These are phyloP conservation scores for Pangasius mekongensis DNA, from an alignment of 2,797 vertebrate genomes.

Conservation along the genomic window DNA sequence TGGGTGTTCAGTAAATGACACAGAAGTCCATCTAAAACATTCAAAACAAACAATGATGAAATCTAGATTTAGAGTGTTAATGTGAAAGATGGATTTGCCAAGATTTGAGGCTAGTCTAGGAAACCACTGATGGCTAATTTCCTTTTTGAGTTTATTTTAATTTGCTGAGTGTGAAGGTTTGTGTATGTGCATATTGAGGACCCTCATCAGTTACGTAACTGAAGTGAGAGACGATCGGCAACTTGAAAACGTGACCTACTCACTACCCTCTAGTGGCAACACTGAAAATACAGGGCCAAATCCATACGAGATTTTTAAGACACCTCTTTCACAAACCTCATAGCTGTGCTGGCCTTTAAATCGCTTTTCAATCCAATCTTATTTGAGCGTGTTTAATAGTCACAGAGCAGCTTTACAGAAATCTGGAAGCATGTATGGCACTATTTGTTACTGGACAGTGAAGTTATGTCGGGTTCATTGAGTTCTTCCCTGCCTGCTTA, in stretches of 20 bases:
- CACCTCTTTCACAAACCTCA: not conserved
- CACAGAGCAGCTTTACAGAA: not conserved
- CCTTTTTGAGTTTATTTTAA: not conserved
- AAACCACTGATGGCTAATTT: not conserved
- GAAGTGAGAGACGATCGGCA: constrained; percentile 10
- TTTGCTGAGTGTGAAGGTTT: constrained; percentile 7
- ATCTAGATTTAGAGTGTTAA: not conserved
- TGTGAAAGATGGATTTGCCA: constrained; percentile 9
- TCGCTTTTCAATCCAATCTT: not conserved
- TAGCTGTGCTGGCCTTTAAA: not conserved
- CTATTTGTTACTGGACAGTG: not conserved
- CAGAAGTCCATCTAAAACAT: not conserved
- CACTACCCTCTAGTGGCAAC: constrained; percentile 29
- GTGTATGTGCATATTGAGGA: not conserved
- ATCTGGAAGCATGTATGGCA: not conserved
- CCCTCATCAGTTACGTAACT: constrained; percentile 15
- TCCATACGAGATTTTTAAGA: not conserved
- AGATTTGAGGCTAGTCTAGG: constrained; percentile 6
- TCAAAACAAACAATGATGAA: not conserved
- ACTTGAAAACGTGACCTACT: not conserved
- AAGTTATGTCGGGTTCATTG: not conserved
- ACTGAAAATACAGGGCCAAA: not conserved
- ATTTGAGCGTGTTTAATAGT: not conserved
- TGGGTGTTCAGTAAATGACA: not conserved
- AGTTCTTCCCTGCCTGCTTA: constrained; percentile 1